Evolutionary conservation across 1,140 invertebrate species (phyloP).

Genomic region (Panulirus ornatus): DNA sequence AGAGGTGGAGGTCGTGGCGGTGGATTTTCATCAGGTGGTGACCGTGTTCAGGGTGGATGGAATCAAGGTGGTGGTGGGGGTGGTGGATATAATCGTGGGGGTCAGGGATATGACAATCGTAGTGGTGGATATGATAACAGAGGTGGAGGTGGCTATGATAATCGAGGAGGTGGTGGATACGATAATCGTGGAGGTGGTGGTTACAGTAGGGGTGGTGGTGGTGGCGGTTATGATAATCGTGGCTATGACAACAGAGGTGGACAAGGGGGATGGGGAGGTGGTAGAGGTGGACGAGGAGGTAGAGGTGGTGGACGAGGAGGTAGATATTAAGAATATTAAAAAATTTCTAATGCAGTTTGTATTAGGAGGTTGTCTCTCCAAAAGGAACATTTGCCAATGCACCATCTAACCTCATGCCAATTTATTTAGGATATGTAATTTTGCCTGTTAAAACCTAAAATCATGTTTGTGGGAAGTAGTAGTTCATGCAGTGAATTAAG

Average conservation of each 20-base stretch:
- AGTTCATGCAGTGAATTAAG: too few species aligned
- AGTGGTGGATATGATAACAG: conserved; percentile 23
- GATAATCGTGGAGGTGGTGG: conserved; percentile 12
- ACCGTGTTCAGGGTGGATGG: conserved; percentile 57
- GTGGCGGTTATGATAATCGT: conserved; percentile 11
- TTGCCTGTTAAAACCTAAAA: too few species aligned
- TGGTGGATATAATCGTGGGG: background rate
- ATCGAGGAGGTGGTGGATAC: conserved; percentile 5
- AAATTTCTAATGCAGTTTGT: background rate
- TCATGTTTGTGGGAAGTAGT: too few species aligned
- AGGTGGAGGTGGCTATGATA: conserved; percentile 41
- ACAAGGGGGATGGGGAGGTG: conserved; percentile 23
- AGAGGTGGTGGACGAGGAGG: background rate
- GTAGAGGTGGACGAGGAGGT: conserved; percentile 18
- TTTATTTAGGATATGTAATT: background rate
- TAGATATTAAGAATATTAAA: background rate
- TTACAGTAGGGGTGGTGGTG: conserved; percentile 21
- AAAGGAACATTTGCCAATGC: background rate
- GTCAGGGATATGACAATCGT: background rate
- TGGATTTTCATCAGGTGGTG: conserved; percentile 37
- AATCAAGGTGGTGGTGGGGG: conserved; percentile 54
- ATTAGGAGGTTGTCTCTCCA: background rate
- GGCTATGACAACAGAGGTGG: conserved; percentile 23
- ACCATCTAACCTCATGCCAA: background rate
- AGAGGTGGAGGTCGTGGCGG: conserved; percentile 44